Conservation (phyloP, 2,113 vertebrate species). For the Origma solitaria region DNA sequence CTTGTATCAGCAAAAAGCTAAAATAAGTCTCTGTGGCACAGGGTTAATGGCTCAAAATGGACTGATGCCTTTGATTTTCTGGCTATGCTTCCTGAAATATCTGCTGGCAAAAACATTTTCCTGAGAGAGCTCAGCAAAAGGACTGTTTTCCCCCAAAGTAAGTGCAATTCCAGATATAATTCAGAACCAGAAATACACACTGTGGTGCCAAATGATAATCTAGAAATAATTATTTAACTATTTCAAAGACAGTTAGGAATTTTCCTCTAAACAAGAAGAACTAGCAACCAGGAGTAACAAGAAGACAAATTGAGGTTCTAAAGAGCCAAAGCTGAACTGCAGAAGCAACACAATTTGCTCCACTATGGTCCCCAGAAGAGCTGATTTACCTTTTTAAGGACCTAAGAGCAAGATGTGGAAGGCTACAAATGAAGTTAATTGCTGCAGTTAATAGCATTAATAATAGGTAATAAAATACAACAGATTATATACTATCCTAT, state of each 20-base stretch:
- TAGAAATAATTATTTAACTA: background rate
- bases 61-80: conserved; percentile 10
- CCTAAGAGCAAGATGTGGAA: rapidly evolving
- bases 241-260: background rate
- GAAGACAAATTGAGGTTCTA: background rate
- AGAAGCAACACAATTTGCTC: background rate
- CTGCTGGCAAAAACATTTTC: background rate
- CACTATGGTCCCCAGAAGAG: background rate
- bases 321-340: background rate
- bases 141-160: background rate
- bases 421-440: background rate
- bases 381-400: background rate
- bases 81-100: background rate
- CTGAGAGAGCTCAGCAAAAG: background rate
- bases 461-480: background rate
- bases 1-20: background rate
- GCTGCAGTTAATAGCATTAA: background rate
- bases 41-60: background rate
- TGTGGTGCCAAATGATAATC: background rate
- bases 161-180: background rate
- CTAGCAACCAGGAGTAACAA: background rate
- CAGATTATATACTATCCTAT: background rate
- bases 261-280: background rate
- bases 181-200: background rate
- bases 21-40: background rate